Percentiles rank a stretch among this genome's conserved stretches.
These are phyloP conservation scores for Tapirus indicus DNA, from an alignment of 2,797 vertebrate genomes.

Conservation along the genomic window DNA sequence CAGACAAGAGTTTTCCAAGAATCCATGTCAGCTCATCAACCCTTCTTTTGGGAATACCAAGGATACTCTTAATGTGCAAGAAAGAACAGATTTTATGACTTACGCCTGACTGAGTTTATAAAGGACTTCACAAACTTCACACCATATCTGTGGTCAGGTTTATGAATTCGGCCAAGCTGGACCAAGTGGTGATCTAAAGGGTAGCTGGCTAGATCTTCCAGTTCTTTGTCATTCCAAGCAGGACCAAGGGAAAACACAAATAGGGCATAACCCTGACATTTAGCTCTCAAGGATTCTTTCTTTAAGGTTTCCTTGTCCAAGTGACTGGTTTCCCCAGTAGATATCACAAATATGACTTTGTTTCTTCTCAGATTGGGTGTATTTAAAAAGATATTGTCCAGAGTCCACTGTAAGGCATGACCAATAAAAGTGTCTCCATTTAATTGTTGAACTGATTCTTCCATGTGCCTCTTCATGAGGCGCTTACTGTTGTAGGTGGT, in stretches of 20 bases:
- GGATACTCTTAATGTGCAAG: neutral
- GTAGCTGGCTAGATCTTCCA: conserved; percentile 83
- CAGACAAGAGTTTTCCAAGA: neutral
- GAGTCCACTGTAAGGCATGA: conserved; percentile 82
- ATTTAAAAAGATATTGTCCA: conserved; percentile 83
- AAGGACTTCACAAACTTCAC: conserved; percentile 85
- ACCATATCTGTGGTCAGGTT: conserved; percentile 83
- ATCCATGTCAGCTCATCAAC: neutral
- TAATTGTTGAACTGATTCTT: conserved; percentile 63
- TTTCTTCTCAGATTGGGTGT: conserved; percentile 77
- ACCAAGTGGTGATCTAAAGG: conserved; percentile 86
- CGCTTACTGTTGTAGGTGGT: conserved; percentile 75
- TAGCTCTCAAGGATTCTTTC: conserved; percentile 82
- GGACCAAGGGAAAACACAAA: conserved; percentile 86
- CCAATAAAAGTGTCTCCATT: conserved; percentile 78
- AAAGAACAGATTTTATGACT: conserved; percentile 76
- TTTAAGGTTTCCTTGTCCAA: conserved; percentile 81
- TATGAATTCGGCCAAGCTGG: conserved; percentile 85
- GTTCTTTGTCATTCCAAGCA: conserved; percentile 75
- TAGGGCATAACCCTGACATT: conserved; percentile 86
- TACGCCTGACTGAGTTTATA: conserved; percentile 84
- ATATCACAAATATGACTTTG: conserved; percentile 86
- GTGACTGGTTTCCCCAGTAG: conserved; percentile 82
- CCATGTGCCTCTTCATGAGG: conserved; percentile 83
- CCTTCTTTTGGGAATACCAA: neutral